These are phyloP conservation scores for Hippocampus abdominalis DNA, from an alignment of 2,113 vertebrate species.

Conservation along the genomic window DNA sequence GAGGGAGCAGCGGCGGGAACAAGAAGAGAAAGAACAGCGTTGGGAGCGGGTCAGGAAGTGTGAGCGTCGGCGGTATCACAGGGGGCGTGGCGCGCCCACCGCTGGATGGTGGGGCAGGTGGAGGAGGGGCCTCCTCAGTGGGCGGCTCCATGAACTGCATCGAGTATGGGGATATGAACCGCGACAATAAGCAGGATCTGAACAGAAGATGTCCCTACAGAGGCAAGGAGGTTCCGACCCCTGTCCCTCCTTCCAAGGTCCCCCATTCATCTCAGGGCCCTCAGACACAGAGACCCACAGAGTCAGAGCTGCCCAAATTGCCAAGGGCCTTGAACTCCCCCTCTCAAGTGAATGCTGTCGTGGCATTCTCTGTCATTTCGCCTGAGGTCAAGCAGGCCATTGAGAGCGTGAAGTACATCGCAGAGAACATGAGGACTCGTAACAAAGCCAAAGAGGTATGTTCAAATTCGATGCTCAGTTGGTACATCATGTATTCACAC, in stretches of 20 bases:
- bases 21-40: constrained; percentile 58
- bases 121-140: constrained; percentile 40
- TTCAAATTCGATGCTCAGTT: background rate
- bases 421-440: constrained; percentile 87
- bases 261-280: constrained; percentile 33
- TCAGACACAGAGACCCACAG: constrained; percentile 45
- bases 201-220: constrained; percentile 63
- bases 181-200: constrained; percentile 49
- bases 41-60: constrained; percentile 53
- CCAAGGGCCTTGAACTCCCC: constrained; percentile 47
- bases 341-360: constrained; percentile 67
- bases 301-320: constrained; percentile 57
- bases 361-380: constrained; percentile 70
- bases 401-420: constrained; percentile 84
- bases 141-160: constrained; percentile 66
- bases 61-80: constrained; percentile 59
- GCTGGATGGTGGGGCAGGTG: constrained; percentile 44
- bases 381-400: constrained; percentile 84
- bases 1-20: constrained; percentile 18
- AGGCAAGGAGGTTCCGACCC: constrained; percentile 69
- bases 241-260: constrained; percentile 57
- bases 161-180: constrained; percentile 65
- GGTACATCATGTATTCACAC: background rate
- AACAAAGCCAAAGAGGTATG: constrained; percentile 91
- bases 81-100: constrained; percentile 40